phyloP scores from a whole-genome alignment of 2,113 vertebrate species.

The Apodemus speciosus region DNA sequence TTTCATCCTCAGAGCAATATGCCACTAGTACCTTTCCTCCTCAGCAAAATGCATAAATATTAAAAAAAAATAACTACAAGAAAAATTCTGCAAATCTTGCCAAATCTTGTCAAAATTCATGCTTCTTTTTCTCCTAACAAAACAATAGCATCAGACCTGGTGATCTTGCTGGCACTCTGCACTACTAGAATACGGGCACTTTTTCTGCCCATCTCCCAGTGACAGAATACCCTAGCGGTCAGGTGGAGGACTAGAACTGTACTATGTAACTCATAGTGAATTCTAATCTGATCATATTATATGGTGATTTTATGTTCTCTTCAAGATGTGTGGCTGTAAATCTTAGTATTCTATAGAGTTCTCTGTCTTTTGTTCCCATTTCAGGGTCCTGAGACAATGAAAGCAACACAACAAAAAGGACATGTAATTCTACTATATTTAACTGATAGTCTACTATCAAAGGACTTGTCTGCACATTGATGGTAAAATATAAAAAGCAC shows the following conservation, averaged over 20 bases:
- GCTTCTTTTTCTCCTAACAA: neutral
- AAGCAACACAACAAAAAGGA: neutral
- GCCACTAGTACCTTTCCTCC: neutral
- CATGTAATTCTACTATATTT: neutral
- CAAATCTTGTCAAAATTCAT: neutral
- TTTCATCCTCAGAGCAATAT: slow-evolving; percentile 45
- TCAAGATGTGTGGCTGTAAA: neutral
- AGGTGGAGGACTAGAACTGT: neutral
- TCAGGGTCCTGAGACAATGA: neutral
- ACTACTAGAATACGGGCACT: fast-evolving
- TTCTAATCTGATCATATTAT: neutral
- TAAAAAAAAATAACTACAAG: neutral
- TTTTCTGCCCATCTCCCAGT: fast-evolving
- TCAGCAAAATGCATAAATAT: slow-evolving; percentile 6
- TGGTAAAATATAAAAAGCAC: neutral
- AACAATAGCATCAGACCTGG: neutral
- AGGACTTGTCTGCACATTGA: neutral
- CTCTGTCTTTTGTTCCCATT: neutral
- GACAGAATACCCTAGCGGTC: neutral
- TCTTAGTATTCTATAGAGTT: neutral
- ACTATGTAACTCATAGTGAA: neutral
- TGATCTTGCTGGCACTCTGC: neutral
- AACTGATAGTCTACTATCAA: neutral
- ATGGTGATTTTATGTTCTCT: neutral
- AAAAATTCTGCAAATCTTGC: neutral